phyloP scores from a whole-genome alignment of 2,888 invertebrate genomes.

The Drosophila leonis region DNA sequence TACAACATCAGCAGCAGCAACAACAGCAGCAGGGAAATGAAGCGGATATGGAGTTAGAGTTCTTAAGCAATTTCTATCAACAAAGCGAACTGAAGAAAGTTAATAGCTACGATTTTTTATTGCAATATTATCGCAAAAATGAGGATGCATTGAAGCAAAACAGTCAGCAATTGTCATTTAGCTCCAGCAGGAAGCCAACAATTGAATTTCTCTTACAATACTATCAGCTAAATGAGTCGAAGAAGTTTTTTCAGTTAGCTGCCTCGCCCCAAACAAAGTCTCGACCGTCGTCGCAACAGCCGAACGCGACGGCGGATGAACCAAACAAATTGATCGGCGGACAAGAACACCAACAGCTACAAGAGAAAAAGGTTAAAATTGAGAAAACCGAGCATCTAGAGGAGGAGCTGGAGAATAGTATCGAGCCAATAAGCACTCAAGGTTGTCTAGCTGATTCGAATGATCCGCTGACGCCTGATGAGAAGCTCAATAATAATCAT shows the following conservation, averaged over 20 bases:
- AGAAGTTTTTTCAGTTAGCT: conserved; percentile 86
- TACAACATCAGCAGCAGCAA: conserved; percentile 65
- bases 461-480: not conserved
- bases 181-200: conserved; percentile 79
- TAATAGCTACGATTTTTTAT: conserved; percentile 84
- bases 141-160: conserved; percentile 64
- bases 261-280: conserved; percentile 84
- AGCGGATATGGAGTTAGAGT: conserved; percentile 80
- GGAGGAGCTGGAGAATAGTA: not conserved
- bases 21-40: conserved; percentile 37
- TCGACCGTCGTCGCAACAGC: conserved; percentile 65
- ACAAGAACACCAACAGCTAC: conserved; percentile 11
- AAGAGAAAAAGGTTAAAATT: conserved; percentile 4
- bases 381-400: conserved; percentile 1
- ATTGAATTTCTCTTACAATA: conserved; percentile 85
- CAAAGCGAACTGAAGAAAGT: conserved; percentile 84
- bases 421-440: not conserved
- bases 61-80: conserved; percentile 84
- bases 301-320: conserved; percentile 62
- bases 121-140: conserved; percentile 84
- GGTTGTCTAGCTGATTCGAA: conserved; percentile 13
- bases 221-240: conserved; percentile 85
- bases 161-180: conserved; percentile 44
- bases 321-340: conserved; percentile 39
- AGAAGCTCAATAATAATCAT: conserved; percentile 53